phyloP scores from a whole-genome alignment of 1,140 invertebrate species.

The honey bee (Apis mellifera) region Amel_HAv3.1 CM009933.2:4590001-4590500 shows the following conservation, averaged over 20 bases:
- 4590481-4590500: neutral
- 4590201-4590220: constrained; percentile 35
- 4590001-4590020: neutral
- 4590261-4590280: neutral
- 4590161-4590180: constrained; percentile 25
- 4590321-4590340: neutral
- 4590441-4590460: neutral
- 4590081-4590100: neutral
- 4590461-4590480: neutral
- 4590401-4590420: too few relatives aligned
- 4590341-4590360: neutral
- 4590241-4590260: neutral
- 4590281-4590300: neutral
- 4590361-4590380: neutral
- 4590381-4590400: neutral
- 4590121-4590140: constrained; percentile 38
- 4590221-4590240: constrained; percentile 3
- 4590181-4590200: constrained; percentile 20
- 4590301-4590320: neutral
- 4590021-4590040: constrained; percentile 2
- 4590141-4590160: constrained; percentile 35
- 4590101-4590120: neutral
- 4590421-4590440: too few relatives aligned
- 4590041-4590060: neutral
- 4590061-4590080: neutral